Base-by-base conservation (phyloP, 92 coral and sea anemone species). In the Palythoa grandis region DNA sequence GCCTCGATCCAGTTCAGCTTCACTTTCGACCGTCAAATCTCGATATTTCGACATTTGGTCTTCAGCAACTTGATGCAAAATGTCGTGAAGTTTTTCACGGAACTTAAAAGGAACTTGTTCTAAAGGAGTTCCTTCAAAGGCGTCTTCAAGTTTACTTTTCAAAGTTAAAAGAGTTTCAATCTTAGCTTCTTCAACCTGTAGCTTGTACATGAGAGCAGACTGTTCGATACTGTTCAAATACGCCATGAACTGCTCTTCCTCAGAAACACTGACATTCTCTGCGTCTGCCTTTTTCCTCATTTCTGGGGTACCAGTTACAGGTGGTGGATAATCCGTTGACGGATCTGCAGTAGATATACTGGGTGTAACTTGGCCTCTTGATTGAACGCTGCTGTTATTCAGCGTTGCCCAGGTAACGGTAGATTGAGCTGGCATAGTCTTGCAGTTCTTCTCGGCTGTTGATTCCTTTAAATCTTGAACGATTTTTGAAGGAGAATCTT, bases 171-270 rank as follows among this genome's bases (percentile, higher is more conserved):
- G 86, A 3, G 99, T 96, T 23, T 96, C 99, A 11, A 96, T 91
- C 63, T 96, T 96, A 1, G 99, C 98, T 79, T 95, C 95, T 75
- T 96, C 99, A 29, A 96, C 96, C 69, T 95, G 98, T 15, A 95
- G 88, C 82, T 95, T 93, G 83, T 93, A 92, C 78, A 89, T 95
- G 15, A 96, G 83, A 17, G 99, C 98, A 15, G 94, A 93, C 74
- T 93, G 95, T 76, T 96, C 99, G 63, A 96, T 96, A 8, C 96
- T 91, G 89, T 96, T 94, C 72, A 96, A 66, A 82, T 96, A 96
- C 89, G 94, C 56, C 94, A 96, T 92, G 56, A 96, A 93, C 57
- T 92, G 98, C 74, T 96, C 99, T 50, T 93, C 95, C 77, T 72
- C 89, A 15, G 85, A 67, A 38, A 66, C 47, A 35, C 75, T 52